phyloP scores from a whole-genome alignment of 2,888 invertebrate species.

The Bombyx huttoni region DNA sequence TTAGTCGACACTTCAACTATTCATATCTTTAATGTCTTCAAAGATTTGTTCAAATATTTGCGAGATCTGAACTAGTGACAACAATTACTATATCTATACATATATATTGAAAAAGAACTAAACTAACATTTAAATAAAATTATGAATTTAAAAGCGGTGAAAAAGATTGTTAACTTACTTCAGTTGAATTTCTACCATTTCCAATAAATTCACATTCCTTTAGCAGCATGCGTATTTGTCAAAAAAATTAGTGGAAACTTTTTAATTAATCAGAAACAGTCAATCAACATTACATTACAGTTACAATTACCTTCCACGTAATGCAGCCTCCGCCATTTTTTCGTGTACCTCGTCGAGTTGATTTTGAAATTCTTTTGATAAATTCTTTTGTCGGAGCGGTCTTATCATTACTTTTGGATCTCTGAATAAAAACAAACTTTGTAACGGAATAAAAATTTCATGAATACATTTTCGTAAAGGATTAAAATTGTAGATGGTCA shows the following conservation, averaged over 20 bases:
- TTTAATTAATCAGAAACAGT: background rate
- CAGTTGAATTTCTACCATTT: conserved; percentile 32
- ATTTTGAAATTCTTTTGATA: conserved; percentile 69
- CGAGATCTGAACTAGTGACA: too few relatives aligned
- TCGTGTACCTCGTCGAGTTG: conserved; percentile 71
- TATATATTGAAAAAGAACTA: too few relatives aligned
- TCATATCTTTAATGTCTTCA: too few relatives aligned
- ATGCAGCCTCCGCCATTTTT: conserved; percentile 71
- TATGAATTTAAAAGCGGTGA: background rate
- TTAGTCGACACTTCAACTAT: too few relatives aligned
- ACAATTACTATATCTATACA: too few relatives aligned
- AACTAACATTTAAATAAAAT: background rate
- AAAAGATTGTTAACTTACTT: conserved; percentile 29
- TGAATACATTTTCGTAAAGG: too few relatives aligned
- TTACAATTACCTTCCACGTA: conserved; percentile 66
- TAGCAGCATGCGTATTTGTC: conserved; percentile 32
- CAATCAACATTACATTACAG: background rate
- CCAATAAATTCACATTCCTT: conserved; percentile 51
- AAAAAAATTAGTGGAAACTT: background rate
- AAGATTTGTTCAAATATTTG: too few relatives aligned
- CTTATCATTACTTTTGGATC: conserved; percentile 58
- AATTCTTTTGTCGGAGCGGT: conserved; percentile 75
- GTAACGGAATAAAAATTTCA: too few relatives aligned
- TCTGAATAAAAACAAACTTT: conserved; percentile 26
- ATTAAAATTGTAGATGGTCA: too few relatives aligned